These are phyloP conservation scores for Pangasius larnaudii DNA, from an alignment of 2,797 vertebrate species.

Conservation along the genomic window DNA sequence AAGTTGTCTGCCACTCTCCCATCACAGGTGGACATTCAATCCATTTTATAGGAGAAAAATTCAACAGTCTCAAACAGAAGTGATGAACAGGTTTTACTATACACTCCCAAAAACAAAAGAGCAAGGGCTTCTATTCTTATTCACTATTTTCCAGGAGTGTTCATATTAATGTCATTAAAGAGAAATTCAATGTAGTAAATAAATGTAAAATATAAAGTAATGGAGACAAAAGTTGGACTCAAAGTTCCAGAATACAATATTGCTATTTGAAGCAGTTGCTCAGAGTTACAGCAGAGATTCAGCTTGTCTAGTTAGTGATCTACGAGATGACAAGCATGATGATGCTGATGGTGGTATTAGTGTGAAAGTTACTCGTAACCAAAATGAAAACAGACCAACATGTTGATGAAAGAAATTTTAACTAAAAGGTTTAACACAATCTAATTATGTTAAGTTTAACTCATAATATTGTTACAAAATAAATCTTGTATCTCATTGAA, in stretches of 20 bases:
- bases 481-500: too few relatives aligned
- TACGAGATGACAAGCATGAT: too few relatives aligned
- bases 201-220: not conserved
- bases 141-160: not conserved
- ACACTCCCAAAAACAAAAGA: not conserved
- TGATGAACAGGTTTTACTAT: not conserved
- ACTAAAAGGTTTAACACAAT: too few relatives aligned
- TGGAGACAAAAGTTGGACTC: not conserved
- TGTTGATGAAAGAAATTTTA: too few relatives aligned
- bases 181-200: not conserved
- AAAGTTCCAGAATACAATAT: not conserved
- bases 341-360: too few relatives aligned
- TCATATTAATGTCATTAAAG: not conserved
- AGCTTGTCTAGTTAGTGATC: too few relatives aligned
- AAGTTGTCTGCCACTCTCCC: not conserved
- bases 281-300: too few relatives aligned
- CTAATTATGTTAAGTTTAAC: too few relatives aligned
- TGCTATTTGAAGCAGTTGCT: too few relatives aligned
- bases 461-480: too few relatives aligned
- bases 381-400: too few relatives aligned
- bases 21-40: not conserved
- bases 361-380: too few relatives aligned
- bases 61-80: not conserved
- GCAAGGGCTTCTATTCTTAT: not conserved
- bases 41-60: not conserved